These are phyloP conservation scores for Ophioderma brevispina DNA, from an alignment of 35 echinoderm and acorn worm species.

Conservation along the genomic window DNA sequence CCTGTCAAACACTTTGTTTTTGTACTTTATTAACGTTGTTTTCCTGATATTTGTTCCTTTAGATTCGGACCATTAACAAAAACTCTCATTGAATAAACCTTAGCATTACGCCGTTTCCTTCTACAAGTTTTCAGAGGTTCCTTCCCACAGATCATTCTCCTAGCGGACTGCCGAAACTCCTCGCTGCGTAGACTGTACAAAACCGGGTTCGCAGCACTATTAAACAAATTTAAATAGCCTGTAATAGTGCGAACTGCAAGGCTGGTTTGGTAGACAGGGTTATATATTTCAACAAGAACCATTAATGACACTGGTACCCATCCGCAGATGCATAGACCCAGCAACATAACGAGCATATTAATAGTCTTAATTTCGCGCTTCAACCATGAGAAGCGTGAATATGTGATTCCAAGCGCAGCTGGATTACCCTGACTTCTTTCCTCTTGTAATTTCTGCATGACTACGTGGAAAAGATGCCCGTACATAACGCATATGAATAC, in stretches of 20 bases:
- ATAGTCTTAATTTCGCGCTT: background rate
- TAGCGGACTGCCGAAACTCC: background rate
- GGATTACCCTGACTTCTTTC: background rate
- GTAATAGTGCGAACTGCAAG: background rate
- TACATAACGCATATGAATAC: background rate
- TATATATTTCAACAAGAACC: background rate
- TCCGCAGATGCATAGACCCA: background rate
- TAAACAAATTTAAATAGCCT: background rate
- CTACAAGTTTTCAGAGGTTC: background rate
- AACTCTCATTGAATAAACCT: background rate
- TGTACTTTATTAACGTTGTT: no score
- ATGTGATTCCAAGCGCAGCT: background rate
- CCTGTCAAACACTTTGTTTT: no score
- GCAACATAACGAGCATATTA: background rate
- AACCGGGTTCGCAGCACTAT: background rate
- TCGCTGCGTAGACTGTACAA: background rate
- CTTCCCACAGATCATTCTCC: background rate
- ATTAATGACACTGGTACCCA: background rate
- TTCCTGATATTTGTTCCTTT: no score
- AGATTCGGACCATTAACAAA: no score
- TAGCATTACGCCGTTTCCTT: background rate
- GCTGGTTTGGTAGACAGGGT: background rate
- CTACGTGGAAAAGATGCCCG: background rate
- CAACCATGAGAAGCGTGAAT: background rate
- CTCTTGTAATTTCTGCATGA: background rate